Evolutionary conservation across 1,140 invertebrate genomes (phyloP).

Genomic region (Coelopa frigida): DNA sequence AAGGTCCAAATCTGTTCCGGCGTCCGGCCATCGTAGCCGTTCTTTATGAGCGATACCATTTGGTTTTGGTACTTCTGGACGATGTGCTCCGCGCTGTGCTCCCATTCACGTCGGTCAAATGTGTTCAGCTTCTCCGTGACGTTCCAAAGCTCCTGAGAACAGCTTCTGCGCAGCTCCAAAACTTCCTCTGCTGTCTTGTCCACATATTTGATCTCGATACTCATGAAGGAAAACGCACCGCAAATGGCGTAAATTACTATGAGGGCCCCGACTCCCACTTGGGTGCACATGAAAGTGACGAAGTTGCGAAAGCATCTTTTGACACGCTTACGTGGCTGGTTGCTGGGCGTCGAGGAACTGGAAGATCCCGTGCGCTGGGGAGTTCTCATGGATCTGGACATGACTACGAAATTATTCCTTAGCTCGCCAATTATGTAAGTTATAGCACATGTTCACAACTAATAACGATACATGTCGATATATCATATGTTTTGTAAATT

Average conservation of each 20-base stretch:
- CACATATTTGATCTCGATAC: slow-evolving; percentile 70
- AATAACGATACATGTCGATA: no score
- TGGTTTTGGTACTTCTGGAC: slow-evolving; percentile 64
- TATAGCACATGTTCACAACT: no score
- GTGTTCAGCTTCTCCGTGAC: slow-evolving; percentile 65
- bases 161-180: slow-evolving; percentile 47
- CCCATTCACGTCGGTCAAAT: slow-evolving; percentile 68
- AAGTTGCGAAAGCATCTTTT: slow-evolving; percentile 72
- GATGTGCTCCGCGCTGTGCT: slow-evolving; percentile 55
- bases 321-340: slow-evolving; percentile 57
- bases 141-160: slow-evolving; percentile 62
- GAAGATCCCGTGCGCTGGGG: slow-evolving; percentile 15
- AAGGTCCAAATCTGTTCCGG: slow-evolving; percentile 72
- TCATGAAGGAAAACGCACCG: slow-evolving; percentile 86
- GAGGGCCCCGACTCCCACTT: slow-evolving; percentile 89
- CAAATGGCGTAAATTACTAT: slow-evolving; percentile 93
- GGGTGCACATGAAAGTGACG: slow-evolving; percentile 85
- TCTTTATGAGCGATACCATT: slow-evolving; percentile 58
- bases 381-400: slow-evolving; percentile 14
- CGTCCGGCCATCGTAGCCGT: slow-evolving; percentile 70
- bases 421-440: no score
- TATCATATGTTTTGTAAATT: no score
- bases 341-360: slow-evolving; percentile 55
- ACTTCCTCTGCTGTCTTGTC: slow-evolving; percentile 51
- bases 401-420: no score